Evolutionary conservation across 2,888 invertebrate genomes (phyloP), one percentile per base, ranked within the genome.

Genomic region (Harpalus rubripes): DNA sequence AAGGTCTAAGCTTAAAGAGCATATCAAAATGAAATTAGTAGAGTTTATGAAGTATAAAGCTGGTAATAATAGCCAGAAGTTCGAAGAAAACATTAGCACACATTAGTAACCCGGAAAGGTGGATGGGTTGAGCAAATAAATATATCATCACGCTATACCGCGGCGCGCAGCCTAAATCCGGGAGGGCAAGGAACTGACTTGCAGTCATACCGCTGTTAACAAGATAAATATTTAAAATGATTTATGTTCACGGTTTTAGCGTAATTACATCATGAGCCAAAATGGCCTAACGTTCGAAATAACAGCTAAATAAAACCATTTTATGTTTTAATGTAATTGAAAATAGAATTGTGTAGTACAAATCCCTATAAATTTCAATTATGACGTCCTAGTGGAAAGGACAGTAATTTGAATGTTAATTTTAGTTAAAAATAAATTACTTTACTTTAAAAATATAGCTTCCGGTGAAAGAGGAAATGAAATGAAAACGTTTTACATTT

Each of bases 191-290:
- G 63, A 12, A 26, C 63, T 18, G 7, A 12, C 26, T 18, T 2
- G 26, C 26, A 12, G 22, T n/a, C 22, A 10, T 18, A 63, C 22
- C 22, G 61, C 12, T 63, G 7, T 63, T 22, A 22, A 63, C 12
- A 22, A 63, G 68, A 68, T 68, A 68, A 12, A 68, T 68, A 15
- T 68, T 68, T 32, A 68, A 68, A 68, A 68, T 68, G 68, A 68
- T 68, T 39, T 39, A 68, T 68, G 68, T 22, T 68, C 15, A 68
- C 39, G 68, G 68, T 32, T 39, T n/a, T 15, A n/a, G 68, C 10
- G 68, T 68, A 68, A 68, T 68, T 68, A 68, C 15, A 68, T 68
- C 68, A 68, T 68, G 32, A 6, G 39, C 39, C 39, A 68, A 68
- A 68, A 68, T 39, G 15, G 26, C 39, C 39, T 68, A 68, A 39